Evolutionary conservation across 2,113 vertebrate genomes (phyloP), one percentile per base, ranked within the genome.

Genomic region (Trematomus loennbergii): DNA sequence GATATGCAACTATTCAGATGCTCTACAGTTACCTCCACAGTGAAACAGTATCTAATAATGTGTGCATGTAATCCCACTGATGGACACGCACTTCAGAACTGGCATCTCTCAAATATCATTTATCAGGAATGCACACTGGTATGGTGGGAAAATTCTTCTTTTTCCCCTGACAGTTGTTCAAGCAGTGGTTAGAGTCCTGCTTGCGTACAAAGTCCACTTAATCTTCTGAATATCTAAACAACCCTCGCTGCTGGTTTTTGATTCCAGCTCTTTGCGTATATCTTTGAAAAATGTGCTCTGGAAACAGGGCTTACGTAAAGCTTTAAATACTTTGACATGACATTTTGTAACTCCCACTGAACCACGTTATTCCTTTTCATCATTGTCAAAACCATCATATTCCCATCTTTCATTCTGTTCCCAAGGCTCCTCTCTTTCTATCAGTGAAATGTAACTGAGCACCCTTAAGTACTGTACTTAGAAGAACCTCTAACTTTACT

Each of bases 131-230:
- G 65, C 20, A 3, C 65, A 49, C 61, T 58, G 69, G 83, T 82
- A 87, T 54, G 80, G 59, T 94, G 93, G 90, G 92, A 93, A 94
- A 84, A 88, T 86, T 80, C 79, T 72, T 60, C 52, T 22, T 48
- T 62, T 74, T 62, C 84, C 88, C 87, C n/a, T 61, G 82, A 69
- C 87, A 58, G 46, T 68, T 79, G 54, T 67, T 52, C 33, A 15
- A 46, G 61, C 18, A 49, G 48, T 67, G 70, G 49, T 73, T 81
- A 74, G 62, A 36, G 17, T 78, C 75, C 82, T 46, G 12, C 60
- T 68, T 75, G 48, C 2, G 46, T 83, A 72, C 73, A 70, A 79
- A 80, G 36, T 85, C 72, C 50, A 75, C 81, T 76, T 63, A 16
- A 64, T 86, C 64, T 82, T 18, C 62, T 62, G 64, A 67, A 53